Base-by-base conservation (phyloP, 2,797 vertebrate genomes). In the Chanos chanos region DNA sequence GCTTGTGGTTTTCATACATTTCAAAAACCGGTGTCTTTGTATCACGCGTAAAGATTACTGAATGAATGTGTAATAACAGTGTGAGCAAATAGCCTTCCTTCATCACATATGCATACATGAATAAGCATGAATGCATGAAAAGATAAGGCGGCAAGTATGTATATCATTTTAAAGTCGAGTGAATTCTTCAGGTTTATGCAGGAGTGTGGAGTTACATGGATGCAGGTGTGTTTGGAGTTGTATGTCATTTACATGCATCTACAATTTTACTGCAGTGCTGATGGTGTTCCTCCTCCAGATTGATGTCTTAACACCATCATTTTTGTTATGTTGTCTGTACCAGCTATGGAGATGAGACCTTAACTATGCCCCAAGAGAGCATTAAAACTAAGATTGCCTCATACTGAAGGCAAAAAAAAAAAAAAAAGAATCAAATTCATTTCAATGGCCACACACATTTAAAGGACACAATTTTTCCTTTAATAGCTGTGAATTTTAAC, bases 391-490 rank as follows among this genome's bases (percentile, higher is more conserved):
- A 40, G 37, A 40, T 18, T 3, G 40, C 37, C 15, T 37, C 13
- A 9, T 15, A n/a, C 21, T n/a, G 3, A 41, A 10, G 15, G 33
- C n/a, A 27, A 31, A 36, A 19, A 8, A 25, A 4, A 40, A 4
- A 9, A 16, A 28, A 31, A 37, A 54, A 21, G 15, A 5, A 39
- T 13, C 8, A 33, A 18, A 52, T 28, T 19, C n/a, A 47, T 37
- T 27, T 31, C 40, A 39, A 19, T 10, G 37, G 9, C 15, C 37
- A 12, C 5, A 21, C 10, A 18, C n/a, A 57, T 37, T 45, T 41
- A 19, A n/a, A 39, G 47, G 31, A 36, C 47, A n/a, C n/a, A n/a
- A n/a, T 24, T 19, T 61, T 61, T 39, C 13, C 49, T 8, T 37
- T 24, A 59, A 59, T 22, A 49, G 10, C 16, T 1, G 33, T 39